Percentiles rank a stretch among this genome's conserved stretches.
Evolutionary conservation across 2,888 invertebrate genomes (phyloP).

Genomic region (Eulithis prunata): DNA sequence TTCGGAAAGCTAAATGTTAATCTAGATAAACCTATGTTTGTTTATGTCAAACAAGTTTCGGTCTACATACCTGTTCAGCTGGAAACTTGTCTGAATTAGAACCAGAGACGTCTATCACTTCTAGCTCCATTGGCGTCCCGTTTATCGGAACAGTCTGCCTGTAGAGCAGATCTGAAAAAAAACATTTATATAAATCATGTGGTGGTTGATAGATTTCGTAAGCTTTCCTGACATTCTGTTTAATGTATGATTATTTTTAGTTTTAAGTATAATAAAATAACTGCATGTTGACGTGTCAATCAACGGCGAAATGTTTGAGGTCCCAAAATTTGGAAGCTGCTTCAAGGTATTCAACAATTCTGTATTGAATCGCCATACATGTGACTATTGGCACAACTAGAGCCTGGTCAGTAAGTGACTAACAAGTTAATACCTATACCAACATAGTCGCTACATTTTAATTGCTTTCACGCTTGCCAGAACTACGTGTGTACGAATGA

Average conservation of each 20-base stretch:
- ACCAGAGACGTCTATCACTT: constrained; percentile 91
- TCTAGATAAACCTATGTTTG: constrained; percentile 1
- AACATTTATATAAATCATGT: constrained; percentile 8
- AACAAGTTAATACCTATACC: neutral
- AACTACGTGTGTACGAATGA: constrained; percentile 11
- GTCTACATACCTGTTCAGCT: constrained; percentile 80
- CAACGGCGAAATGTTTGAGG: too few relatives aligned
- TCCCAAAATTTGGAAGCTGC: too few relatives aligned
- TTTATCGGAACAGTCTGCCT: constrained; percentile 89
- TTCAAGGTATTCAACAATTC: too few relatives aligned
- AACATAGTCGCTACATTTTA: neutral
- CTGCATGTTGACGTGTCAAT: too few relatives aligned
- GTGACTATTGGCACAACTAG: neutral
- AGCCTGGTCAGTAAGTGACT: constrained; percentile 6
- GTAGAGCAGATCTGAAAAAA: constrained; percentile 88
- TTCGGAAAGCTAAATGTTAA: constrained; percentile 10
- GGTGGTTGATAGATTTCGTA: too few relatives aligned
- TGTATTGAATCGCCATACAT: too few relatives aligned
- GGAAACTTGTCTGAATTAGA: constrained; percentile 87
- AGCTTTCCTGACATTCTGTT: too few relatives aligned
- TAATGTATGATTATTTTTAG: too few relatives aligned
- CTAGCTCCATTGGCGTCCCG: constrained; percentile 89
- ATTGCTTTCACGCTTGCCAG: constrained; percentile 12
- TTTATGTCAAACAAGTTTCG: constrained; percentile 18
- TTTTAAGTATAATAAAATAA: too few relatives aligned